Evolutionary conservation across 2,113 vertebrate genomes (phyloP), one percentile per base, ranked within the genome.

Genomic region (Tetrao urogallus): DNA sequence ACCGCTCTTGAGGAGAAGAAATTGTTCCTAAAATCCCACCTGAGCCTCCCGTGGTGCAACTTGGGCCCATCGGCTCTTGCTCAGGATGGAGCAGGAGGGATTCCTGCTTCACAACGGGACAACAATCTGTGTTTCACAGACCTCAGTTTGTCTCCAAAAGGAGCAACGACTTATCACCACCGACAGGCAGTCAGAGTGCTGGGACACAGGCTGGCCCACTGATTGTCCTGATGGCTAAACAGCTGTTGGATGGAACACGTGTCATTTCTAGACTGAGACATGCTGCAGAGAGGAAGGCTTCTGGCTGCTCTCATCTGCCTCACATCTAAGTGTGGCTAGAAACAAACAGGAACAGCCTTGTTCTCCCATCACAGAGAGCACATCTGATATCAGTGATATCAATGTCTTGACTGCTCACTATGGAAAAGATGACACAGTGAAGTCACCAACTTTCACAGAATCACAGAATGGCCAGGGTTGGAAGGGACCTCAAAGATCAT

Each of bases 161-260:
- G 9, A 77, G 34, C 11, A 67, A 70, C 42, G n/a, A 34, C 28
- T 11, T 47, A 47, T 67, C 67, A 28, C 19, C 36, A 12, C 38
- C 6, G 48, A 45, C 0, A 1, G 52, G 69, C 27, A 48, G 9
- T 3, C 0, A 0, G 38, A 2, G 1, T 13, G 19, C 4, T 1
- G 1, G n/a, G 57, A 42, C 54, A 56, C 63, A 42, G 72, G 8
- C 19, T 9, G 27, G 32, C 34, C 19, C 64, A 65, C 17, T 11
- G 10, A 13, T 3, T 36, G 25, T 28, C 25, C 56, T 36, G 60
- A 36, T 0, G 7, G 47, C 60, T 76, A 6, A 57, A 18, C 11
- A 30, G 76, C 28, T 63, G 11, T 20, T 5, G 11, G 58, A n/a
- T 85, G 48, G 60, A 58, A 57, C 43, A 4, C 1, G 36, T 12